These are phyloP conservation scores for Celastrina argiolus DNA, from an alignment of 2,888 invertebrate genomes.

Conservation along the genomic window DNA sequence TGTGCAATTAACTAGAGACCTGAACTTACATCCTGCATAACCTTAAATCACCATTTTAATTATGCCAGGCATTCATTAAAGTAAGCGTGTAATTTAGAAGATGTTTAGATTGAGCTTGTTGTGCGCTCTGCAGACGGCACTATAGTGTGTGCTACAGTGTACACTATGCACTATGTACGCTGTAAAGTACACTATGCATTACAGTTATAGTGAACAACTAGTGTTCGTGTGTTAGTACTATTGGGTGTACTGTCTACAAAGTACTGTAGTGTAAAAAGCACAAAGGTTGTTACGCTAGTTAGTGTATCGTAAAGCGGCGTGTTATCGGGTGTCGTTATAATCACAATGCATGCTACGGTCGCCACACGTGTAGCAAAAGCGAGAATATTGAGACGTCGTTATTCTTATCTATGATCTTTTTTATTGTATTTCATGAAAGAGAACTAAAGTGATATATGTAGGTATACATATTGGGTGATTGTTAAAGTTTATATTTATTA, in stretches of 20 bases:
- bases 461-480: too few species aligned
- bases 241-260: constrained; percentile 9
- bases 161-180: neutral
- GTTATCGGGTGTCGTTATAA: constrained; percentile 40
- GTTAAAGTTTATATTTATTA: too few species aligned
- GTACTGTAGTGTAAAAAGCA: constrained; percentile 22
- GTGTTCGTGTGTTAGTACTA: too few species aligned
- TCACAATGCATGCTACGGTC: constrained; percentile 37
- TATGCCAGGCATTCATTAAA: neutral
- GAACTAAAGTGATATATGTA: too few species aligned
- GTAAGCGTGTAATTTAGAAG: neutral
- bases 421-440: too few species aligned
- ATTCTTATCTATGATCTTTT: too few species aligned
- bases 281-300: constrained; percentile 31
- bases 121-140: neutral
- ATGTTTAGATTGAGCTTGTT: neutral
- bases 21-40: neutral
- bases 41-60: neutral
- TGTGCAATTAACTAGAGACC: neutral
- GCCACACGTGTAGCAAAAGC: constrained; percentile 34
- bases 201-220: too few species aligned
- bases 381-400: constrained; percentile 50
- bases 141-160: neutral
- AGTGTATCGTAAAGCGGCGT: constrained; percentile 33
- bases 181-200: neutral